Conservation (phyloP, 2,888 invertebrate genomes). For the Dolomedes plantarius region DNA sequence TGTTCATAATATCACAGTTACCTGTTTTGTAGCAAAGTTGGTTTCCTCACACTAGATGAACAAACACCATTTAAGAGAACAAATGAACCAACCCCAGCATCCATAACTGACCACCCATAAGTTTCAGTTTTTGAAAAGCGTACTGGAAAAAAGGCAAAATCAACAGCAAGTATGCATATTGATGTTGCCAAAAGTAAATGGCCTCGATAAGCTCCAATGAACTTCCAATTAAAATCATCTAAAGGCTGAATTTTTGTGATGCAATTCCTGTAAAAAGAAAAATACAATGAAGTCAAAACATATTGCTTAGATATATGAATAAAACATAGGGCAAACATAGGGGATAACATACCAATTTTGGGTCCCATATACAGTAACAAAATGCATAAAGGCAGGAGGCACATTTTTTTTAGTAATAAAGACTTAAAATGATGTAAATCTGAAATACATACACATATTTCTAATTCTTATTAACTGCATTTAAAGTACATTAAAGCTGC, state of each 20-base stretch:
- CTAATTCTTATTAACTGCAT: too few relatives aligned
- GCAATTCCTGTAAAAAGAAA: neutral
- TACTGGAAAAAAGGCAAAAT: slow-evolving; percentile 91
- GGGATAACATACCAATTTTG: too few relatives aligned
- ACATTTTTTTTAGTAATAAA: too few relatives aligned
- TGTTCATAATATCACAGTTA: too few relatives aligned
- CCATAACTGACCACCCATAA: slow-evolving; percentile 94
- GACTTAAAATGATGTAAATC: too few relatives aligned
- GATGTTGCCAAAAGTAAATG: slow-evolving; percentile 79
- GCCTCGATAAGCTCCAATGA: slow-evolving; percentile 45
- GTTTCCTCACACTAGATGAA: slow-evolving; percentile 80
- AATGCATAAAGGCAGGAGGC: too few relatives aligned
- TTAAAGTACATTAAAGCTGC: too few relatives aligned
- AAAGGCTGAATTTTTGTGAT: neutral
- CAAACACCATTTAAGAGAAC: slow-evolving; percentile 84
- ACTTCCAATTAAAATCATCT: slow-evolving; percentile 28
- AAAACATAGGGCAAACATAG: too few relatives aligned
- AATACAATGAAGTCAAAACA: too few relatives aligned
- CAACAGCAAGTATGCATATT: slow-evolving; percentile 93
- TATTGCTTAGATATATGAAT: too few relatives aligned
- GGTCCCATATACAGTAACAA: too few relatives aligned
- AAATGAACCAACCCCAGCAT: slow-evolving; percentile 94
- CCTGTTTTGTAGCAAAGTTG: neutral
- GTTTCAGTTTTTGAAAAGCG: slow-evolving; percentile 90
- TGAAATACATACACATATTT: too few relatives aligned